phyloP scores from a whole-genome alignment of 37 sponge, comb jelly and placozoan genomes.

The Halichondria panicea region DNA sequence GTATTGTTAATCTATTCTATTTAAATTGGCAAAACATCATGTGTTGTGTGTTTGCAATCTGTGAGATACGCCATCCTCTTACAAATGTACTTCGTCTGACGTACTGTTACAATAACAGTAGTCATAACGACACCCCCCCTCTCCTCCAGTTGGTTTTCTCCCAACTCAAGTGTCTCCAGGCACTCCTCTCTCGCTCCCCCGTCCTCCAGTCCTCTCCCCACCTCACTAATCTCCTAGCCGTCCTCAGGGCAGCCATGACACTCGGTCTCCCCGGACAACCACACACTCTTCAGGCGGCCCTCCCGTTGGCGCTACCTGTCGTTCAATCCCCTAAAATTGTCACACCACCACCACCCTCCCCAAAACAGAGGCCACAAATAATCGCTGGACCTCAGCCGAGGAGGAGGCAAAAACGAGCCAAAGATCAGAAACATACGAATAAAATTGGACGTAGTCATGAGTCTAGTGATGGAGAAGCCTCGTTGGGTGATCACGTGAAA shows the following conservation, averaged over 20 bases:
- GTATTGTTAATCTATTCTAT: no score
- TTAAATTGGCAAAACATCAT: no score
- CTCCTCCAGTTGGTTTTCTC: slow-evolving; percentile 30
- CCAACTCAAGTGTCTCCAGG: slow-evolving; percentile 13
- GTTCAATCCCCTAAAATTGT: no score
- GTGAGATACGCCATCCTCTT: no score
- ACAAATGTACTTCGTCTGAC: no score
- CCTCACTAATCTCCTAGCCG: slow-evolving; percentile 35
- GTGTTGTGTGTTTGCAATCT: no score
- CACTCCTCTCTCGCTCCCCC: slow-evolving; percentile 3
- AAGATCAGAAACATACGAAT: background rate
- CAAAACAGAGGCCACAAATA: background rate
- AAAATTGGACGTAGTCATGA: background rate
- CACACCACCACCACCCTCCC: no score
- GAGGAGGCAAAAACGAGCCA: background rate
- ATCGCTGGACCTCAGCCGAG: slow-evolving; percentile 32
- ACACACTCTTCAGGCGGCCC: slow-evolving; percentile 15
- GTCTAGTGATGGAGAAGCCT: background rate
- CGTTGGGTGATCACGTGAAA: background rate
- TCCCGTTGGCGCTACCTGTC: slow-evolving; percentile 9
- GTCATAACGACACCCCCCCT: no score
- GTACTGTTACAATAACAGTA: no score
- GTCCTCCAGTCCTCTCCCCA: background rate
- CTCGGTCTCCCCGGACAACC: slow-evolving; percentile 48
- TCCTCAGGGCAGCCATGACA: slow-evolving; percentile 40